These are phyloP conservation scores for Sebastes itinus DNA, from an alignment of 2,797 vertebrate species.

Conservation along the genomic window DNA sequence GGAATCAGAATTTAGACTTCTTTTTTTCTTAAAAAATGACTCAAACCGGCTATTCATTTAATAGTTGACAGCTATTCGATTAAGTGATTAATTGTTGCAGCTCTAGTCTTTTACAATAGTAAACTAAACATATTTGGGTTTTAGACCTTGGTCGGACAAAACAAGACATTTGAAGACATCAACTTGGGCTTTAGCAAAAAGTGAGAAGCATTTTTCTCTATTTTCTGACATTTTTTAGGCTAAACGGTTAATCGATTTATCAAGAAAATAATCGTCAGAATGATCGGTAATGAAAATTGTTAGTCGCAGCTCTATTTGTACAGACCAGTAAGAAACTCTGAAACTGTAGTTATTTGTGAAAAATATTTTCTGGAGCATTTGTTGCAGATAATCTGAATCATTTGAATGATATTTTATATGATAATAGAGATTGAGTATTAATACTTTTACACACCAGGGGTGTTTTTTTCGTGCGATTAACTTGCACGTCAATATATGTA, in stretches of 20 bases:
- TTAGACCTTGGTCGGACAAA: not conserved
- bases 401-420: not conserved
- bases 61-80: too few species aligned
- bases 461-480: rapidly evolving
- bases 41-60: rapidly evolving
- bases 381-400: not conserved
- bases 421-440: not conserved
- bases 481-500: too few species aligned
- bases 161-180: not conserved
- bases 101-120: not conserved
- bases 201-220: not conserved
- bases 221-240: not conserved
- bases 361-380: not conserved
- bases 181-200: not conserved
- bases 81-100: too few species aligned
- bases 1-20: too few species aligned
- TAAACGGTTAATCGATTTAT: not conserved
- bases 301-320: not conserved
- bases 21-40: too few species aligned
- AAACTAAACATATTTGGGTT: not conserved
- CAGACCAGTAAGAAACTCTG: not conserved
- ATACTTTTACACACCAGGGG: too few species aligned
- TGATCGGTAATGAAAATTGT: not conserved
- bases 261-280: not conserved
- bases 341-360: not conserved